Evolutionary conservation across 2,797 vertebrate species (phyloP).

Genomic region (Lagorchestes hirsutus): DNA sequence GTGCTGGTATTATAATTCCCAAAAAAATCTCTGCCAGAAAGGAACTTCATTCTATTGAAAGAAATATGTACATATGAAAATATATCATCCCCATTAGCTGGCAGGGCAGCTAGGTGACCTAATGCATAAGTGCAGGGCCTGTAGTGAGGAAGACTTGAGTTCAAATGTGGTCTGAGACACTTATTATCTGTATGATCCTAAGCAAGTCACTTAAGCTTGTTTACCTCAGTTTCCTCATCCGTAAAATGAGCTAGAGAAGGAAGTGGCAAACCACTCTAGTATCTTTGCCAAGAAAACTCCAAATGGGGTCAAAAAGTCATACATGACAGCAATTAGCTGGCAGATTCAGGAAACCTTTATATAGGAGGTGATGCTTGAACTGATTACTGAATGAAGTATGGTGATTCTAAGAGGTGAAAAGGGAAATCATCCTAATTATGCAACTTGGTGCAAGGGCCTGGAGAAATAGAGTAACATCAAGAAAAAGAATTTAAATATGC

Average conservation of each 20-base stretch:
- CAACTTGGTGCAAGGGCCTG: background rate
- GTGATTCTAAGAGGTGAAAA: background rate
- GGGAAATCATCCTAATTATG: background rate
- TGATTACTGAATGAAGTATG: background rate
- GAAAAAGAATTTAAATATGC: background rate
- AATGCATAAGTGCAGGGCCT: background rate
- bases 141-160: background rate
- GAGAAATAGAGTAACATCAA: background rate
- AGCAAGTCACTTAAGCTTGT: background rate
- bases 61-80: background rate
- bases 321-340: background rate
- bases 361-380: background rate
- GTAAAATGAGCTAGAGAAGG: background rate
- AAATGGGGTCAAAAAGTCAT: background rate
- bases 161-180: background rate
- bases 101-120: background rate
- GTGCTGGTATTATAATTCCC: background rate
- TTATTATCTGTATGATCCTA: background rate
- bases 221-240: background rate
- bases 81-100: background rate
- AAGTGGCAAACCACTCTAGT: background rate
- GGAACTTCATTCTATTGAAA: background rate
- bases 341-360: background rate
- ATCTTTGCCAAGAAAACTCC: no score
- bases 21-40: background rate